Percentiles rank a stretch among this genome's conserved stretches.
Conservation (phyloP, 2,797 vertebrate species). For the Lagorchestes hirsutus region DNA sequence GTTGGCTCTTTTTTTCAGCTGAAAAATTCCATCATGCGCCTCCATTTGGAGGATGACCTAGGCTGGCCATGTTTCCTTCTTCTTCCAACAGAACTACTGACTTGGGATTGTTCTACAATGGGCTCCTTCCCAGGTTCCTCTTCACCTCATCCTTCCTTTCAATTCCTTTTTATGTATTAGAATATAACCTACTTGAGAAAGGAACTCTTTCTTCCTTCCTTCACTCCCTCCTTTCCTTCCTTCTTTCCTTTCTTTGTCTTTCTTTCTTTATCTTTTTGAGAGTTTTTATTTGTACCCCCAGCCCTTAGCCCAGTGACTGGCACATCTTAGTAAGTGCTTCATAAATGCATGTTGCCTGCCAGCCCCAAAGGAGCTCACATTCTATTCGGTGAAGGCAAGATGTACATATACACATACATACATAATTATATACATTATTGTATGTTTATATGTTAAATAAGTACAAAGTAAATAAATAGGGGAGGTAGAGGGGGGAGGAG, state of each 20-base stretch:
- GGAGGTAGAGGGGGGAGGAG: neutral
- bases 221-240: neutral
- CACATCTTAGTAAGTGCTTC: neutral
- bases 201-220: neutral
- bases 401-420: neutral
- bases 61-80: neutral
- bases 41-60: neutral
- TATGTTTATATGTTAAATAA: neutral
- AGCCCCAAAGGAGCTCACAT: neutral
- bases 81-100: neutral
- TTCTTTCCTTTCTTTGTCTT: no score
- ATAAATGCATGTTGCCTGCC: neutral
- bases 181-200: neutral
- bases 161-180: neutral
- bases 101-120: neutral
- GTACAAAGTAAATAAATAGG: neutral
- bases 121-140: neutral
- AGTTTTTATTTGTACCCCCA: no score
- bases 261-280: neutral
- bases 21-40: neutral
- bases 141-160: neutral
- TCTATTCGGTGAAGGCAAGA: neutral
- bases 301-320: neutral
- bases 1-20: neutral
- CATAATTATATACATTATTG: neutral